Evolutionary conservation across 1,140 invertebrate genomes (phyloP).

Genomic region (Colletes gigas): DNA sequence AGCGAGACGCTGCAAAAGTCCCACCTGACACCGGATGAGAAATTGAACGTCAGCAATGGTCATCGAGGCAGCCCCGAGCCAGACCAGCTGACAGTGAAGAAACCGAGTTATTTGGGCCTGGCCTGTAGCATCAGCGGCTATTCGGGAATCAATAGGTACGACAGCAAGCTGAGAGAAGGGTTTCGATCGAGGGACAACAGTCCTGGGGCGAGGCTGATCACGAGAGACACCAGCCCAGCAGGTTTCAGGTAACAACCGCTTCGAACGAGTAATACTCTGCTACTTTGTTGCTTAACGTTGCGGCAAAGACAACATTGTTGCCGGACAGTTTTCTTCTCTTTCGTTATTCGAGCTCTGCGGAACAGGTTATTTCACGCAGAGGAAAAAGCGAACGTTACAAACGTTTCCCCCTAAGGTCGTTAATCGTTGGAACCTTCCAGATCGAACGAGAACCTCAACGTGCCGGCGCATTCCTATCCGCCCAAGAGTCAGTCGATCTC

Average conservation of each 20-base stretch:
- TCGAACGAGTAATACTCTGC: background rate
- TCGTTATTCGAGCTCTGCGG: no score
- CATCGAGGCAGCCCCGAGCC: slow-evolving; percentile 64
- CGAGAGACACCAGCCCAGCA: slow-evolving; percentile 82
- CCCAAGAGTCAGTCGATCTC: slow-evolving; percentile 79
- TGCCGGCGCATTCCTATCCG: slow-evolving; percentile 68
- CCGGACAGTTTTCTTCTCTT: no score
- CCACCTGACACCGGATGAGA: slow-evolving; percentile 69
- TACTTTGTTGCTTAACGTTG: no score
- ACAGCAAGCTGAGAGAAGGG: slow-evolving; percentile 88
- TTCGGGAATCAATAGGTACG: slow-evolving; percentile 91
- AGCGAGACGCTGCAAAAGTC: slow-evolving; percentile 72
- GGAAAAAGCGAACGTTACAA: background rate
- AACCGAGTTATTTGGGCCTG: slow-evolving; percentile 92
- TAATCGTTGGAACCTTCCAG: slow-evolving; percentile 55
- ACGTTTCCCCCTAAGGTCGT: background rate
- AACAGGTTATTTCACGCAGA: background rate
- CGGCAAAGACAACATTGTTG: no score
- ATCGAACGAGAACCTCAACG: slow-evolving; percentile 75
- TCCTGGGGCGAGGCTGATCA: slow-evolving; percentile 83
- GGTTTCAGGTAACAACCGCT: slow-evolving; percentile 79
- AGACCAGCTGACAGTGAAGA: slow-evolving; percentile 78
- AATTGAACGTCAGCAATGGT: slow-evolving; percentile 76
- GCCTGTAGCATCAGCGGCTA: slow-evolving; percentile 95
- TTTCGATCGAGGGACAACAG: slow-evolving; percentile 85